These are phyloP conservation scores for Trichogramma dendrolimi DNA, from an alignment of 2,888 invertebrate species.

Conservation along the genomic window DNA sequence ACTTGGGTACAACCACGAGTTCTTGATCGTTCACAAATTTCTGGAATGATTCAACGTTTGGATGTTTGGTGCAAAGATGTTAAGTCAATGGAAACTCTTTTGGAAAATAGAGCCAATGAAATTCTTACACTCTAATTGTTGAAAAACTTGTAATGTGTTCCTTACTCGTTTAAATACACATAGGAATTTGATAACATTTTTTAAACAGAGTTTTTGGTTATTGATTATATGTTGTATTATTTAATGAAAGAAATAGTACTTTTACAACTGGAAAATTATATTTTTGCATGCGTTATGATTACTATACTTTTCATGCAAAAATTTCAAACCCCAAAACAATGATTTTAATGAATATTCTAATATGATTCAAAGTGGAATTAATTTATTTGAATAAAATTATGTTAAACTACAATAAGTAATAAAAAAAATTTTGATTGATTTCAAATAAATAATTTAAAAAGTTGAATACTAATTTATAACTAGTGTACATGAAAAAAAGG, in stretches of 20 bases:
- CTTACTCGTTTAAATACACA: constrained; percentile 19
- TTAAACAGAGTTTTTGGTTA: neutral
- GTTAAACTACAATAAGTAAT: too few species aligned
- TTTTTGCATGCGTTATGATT: too few species aligned
- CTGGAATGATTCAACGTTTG: constrained; percentile 67
- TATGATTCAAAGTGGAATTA: too few species aligned
- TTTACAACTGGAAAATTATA: too few species aligned
- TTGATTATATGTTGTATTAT: neutral
- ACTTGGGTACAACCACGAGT: constrained; percentile 85
- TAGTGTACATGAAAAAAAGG: too few species aligned
- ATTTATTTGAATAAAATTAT: too few species aligned
- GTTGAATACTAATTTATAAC: too few species aligned
- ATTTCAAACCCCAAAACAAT: too few species aligned
- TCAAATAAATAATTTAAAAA: too few species aligned
- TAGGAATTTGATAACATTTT: constrained; percentile 14
- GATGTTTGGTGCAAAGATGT: constrained; percentile 74
- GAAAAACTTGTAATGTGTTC: constrained; percentile 16
- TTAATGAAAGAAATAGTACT: neutral
- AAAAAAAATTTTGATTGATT: too few species aligned
- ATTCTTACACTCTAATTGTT: constrained; percentile 64
- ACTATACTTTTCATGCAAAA: too few species aligned
- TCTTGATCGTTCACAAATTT: constrained; percentile 65
- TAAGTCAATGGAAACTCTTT: constrained; percentile 65
- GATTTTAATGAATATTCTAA: too few species aligned
- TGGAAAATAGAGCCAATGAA: constrained; percentile 73